Evolutionary conservation across 2,888 invertebrate species (phyloP).

Genomic region (Leucozona laternaria): DNA sequence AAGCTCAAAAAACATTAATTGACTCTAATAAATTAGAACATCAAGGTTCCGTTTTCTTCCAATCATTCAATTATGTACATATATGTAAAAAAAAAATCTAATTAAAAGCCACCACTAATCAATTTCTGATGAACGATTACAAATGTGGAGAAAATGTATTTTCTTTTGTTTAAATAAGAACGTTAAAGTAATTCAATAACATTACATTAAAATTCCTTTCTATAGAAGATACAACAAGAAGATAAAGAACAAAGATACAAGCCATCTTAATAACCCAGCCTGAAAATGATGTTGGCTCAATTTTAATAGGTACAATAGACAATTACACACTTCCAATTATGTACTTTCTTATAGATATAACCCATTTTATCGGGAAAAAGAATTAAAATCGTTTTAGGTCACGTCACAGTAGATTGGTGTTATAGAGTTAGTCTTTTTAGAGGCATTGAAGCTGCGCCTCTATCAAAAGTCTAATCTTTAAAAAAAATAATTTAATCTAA

Average conservation of each 20-base stretch:
- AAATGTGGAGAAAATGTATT: background rate
- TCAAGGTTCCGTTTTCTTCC: background rate
- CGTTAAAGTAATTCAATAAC: background rate
- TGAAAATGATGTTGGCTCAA: background rate
- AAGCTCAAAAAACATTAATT: too few species aligned
- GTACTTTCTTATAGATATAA: constrained; percentile 32
- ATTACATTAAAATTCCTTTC: constrained; percentile 11
- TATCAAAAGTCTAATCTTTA: constrained; percentile 7
- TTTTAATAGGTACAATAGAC: constrained; percentile 21
- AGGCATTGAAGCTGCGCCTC: background rate
- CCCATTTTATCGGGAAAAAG: constrained; percentile 32
- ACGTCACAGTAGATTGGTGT: constrained; percentile 17
- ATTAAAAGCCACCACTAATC: background rate
- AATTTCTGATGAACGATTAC: background rate
- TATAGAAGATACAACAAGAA: background rate
- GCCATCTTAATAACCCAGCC: constrained; percentile 1
- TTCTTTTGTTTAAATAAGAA: constrained; percentile 6
- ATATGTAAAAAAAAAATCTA: background rate
- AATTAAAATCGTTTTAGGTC: constrained; percentile 34
- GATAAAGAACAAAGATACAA: constrained; percentile 9
- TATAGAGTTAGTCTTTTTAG: background rate
- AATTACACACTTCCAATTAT: constrained; percentile 24
- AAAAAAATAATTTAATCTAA: background rate
- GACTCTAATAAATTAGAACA: background rate
- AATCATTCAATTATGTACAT: background rate